Percentiles rank a stretch among this genome's conserved stretches.
Conservation (phyloP, 2,797 vertebrate species). For the Sebastolobus alascanus region DNA sequence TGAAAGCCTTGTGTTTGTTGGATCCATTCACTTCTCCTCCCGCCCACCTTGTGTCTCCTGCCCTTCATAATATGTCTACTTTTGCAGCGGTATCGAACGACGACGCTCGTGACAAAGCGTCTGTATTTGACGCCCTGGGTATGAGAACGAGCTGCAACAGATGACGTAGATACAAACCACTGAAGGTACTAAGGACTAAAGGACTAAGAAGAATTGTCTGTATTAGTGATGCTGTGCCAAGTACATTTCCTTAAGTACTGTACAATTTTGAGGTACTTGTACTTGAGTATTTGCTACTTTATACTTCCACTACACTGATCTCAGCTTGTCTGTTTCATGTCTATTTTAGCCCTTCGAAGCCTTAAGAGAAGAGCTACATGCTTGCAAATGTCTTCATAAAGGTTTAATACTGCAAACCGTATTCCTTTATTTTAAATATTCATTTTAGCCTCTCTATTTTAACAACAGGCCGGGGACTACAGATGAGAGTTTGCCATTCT, state of each 20-base stretch:
- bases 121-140: no score
- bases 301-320: neutral
- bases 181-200: no score
- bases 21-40: no score
- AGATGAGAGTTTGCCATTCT: slow-evolving; percentile 8
- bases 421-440: slow-evolving; percentile 10
- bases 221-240: neutral
- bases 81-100: no score
- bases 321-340: slow-evolving; percentile 2
- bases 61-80: no score
- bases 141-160: no score
- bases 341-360: slow-evolving; percentile 2
- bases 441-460: neutral
- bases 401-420: slow-evolving; percentile 1
- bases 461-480: neutral
- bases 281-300: neutral
- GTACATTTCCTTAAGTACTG: neutral
- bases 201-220: no score
- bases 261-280: neutral
- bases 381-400: neutral
- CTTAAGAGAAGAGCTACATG: neutral
- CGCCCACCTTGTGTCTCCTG: no score
- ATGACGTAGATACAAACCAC: neutral
- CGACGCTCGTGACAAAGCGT: no score
- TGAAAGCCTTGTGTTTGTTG: no score